These are phyloP conservation scores for Pontoporia blainvillei DNA, from an alignment of 2,113 vertebrate species.

Conservation along the genomic window DNA sequence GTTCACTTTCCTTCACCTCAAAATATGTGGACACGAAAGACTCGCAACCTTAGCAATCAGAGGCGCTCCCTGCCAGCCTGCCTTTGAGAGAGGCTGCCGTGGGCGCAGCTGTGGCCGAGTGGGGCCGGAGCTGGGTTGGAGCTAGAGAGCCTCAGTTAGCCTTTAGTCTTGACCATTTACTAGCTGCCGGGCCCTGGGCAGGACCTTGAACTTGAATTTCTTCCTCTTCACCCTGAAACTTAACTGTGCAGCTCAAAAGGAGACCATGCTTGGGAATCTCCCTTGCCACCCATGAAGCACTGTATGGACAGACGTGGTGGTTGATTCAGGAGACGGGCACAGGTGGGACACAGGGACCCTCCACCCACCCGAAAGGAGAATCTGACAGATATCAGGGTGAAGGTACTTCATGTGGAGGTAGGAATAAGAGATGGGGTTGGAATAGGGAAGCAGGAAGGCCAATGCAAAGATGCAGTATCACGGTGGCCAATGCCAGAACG, in stretches of 20 bases:
- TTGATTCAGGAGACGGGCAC: neutral
- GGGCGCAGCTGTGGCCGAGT: neutral
- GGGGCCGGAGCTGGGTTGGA: neutral
- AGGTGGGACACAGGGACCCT: neutral
- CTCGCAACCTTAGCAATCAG: neutral
- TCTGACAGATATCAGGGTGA: neutral
- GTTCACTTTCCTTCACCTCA: neutral
- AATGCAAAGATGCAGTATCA: neutral
- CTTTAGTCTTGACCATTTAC: neutral
- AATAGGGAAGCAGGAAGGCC: neutral
- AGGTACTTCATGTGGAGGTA: neutral
- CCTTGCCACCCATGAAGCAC: neutral
- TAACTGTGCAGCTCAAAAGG: neutral
- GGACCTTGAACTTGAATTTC: neutral
- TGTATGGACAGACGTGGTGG: too few species aligned
- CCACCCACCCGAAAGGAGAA: neutral
- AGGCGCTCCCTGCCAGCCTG: neutral
- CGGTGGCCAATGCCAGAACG: neutral
- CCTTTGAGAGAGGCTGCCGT: neutral
- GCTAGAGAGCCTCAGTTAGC: neutral
- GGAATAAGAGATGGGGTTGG: neutral
- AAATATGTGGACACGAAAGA: neutral
- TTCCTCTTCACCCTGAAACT: neutral
- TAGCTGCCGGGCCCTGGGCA: fast-evolving
- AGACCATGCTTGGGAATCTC: neutral